Evolutionary conservation across 2,797 vertebrate species (phyloP).

Genomic region (Oreortyx pictus): DNA sequence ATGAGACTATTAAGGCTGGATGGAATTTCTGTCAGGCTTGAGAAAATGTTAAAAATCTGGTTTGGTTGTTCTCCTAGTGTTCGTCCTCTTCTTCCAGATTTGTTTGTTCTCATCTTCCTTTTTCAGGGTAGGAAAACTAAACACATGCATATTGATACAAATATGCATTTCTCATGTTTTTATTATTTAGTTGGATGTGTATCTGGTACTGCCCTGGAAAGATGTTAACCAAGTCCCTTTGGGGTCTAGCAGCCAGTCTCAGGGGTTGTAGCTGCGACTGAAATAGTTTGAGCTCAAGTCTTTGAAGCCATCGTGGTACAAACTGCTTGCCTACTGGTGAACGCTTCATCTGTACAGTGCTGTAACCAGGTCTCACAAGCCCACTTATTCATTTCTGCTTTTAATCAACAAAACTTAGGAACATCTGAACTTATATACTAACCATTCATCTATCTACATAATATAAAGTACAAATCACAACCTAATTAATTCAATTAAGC

Average conservation of each 20-base stretch:
- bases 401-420: constrained; percentile 45
- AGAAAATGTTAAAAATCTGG: neutral
- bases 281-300: neutral
- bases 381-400: neutral
- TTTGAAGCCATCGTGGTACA: neutral
- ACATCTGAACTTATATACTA: constrained; percentile 13
- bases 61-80: neutral
- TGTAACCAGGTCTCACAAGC: constrained; percentile 4
- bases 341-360: neutral
- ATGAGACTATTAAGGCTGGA: neutral
- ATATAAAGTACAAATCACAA: neutral
- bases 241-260: neutral
- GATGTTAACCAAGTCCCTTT: neutral
- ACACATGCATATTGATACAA: accelerated
- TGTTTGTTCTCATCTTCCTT: neutral
- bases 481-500: neutral
- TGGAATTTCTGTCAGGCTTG: neutral
- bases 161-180: neutral
- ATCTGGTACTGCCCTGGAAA: neutral
- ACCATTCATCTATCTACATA: neutral
- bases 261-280: neutral
- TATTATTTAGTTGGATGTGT: neutral
- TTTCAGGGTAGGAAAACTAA: neutral
- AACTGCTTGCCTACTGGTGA: constrained; percentile 6
- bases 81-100: neutral